A percentile compares a stretch with the other conserved stretches of the same genome.
phyloP scores from a whole-genome alignment of 2,888 invertebrate species.

The Ormyrus thymus region DNA sequence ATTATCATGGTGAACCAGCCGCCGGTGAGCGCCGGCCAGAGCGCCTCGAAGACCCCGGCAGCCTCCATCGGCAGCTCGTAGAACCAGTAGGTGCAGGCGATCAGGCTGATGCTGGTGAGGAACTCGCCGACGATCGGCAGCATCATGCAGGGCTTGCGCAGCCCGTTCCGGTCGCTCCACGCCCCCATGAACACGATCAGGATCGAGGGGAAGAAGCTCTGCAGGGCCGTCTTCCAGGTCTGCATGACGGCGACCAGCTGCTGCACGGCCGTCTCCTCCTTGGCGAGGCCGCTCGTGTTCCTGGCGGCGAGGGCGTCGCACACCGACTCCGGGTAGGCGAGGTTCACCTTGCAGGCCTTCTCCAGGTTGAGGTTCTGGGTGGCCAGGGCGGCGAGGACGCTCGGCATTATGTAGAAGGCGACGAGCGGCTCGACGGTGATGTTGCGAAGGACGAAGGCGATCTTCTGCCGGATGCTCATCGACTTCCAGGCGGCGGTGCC shows the following conservation, averaged over 20 bases:
- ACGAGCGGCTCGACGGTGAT: slow-evolving; percentile 87
- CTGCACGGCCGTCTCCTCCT: slow-evolving; percentile 80
- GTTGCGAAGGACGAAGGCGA: slow-evolving; percentile 78
- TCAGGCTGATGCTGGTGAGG: slow-evolving; percentile 85
- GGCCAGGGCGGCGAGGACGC: slow-evolving; percentile 82
- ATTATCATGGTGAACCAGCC: slow-evolving; percentile 94
- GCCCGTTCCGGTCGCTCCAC: slow-evolving; percentile 78
- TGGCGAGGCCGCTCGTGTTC: slow-evolving; percentile 81
- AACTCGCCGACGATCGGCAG: slow-evolving; percentile 89
- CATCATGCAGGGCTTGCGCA: slow-evolving; percentile 88
- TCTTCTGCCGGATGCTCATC: slow-evolving; percentile 78
- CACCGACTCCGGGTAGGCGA: slow-evolving; percentile 82
- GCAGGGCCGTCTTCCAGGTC: slow-evolving; percentile 90
- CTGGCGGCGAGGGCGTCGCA: slow-evolving; percentile 86
- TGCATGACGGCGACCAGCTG: slow-evolving; percentile 84
- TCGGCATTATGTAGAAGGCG: slow-evolving; percentile 83
- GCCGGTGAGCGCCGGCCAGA: slow-evolving; percentile 88
- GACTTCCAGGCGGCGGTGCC: slow-evolving; percentile 72
- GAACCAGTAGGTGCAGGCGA: slow-evolving; percentile 87
- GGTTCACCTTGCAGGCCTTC: slow-evolving; percentile 90
- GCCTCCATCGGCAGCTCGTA: slow-evolving; percentile 88
- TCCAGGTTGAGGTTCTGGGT: slow-evolving; percentile 91
- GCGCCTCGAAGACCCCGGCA: slow-evolving; percentile 86
- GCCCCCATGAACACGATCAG: slow-evolving; percentile 89
- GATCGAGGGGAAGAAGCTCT: slow-evolving; percentile 88